phyloP scores from a whole-genome alignment of 2,797 vertebrate genomes.

The Onychomys leucogaster region DNA sequence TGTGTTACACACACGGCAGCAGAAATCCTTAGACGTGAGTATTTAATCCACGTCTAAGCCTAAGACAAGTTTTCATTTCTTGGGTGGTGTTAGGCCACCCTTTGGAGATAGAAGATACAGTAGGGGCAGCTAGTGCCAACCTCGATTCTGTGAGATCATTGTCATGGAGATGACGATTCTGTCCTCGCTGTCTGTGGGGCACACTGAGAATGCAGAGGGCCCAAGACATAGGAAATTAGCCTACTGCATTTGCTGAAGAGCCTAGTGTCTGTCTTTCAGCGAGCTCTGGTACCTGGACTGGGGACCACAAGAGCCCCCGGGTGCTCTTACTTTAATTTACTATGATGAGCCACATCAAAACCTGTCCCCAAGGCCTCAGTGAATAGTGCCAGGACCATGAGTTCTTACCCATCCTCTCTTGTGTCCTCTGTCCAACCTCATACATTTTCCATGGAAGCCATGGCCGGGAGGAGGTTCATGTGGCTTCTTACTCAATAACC shows the following conservation, averaged over 20 bases:
- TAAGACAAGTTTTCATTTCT: neutral
- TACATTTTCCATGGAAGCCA: neutral
- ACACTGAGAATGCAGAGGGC: accelerated
- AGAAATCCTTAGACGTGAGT: accelerated
- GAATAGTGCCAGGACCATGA: accelerated
- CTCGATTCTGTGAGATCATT: neutral
- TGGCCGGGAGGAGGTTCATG: neutral
- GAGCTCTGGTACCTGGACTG: accelerated
- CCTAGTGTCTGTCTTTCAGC: neutral
- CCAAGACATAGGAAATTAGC: neutral
- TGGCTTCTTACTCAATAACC: neutral
- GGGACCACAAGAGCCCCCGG: neutral
- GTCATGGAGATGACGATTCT: accelerated
- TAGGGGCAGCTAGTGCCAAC: neutral
- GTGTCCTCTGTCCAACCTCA: neutral
- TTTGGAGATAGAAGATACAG: accelerated
- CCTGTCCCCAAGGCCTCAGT: neutral
- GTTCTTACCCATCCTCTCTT: neutral
- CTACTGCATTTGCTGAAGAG: accelerated
- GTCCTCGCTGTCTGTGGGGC: neutral
- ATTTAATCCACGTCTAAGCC: neutral
- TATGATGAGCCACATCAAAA: neutral
- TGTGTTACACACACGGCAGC: accelerated
- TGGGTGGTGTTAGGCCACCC: neutral
- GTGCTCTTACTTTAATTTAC: neutral